A percentile compares a stretch with the other conserved stretches of the same genome.
Conservation (phyloP, 2,797 vertebrate species). For the Squalus acanthias region DNA sequence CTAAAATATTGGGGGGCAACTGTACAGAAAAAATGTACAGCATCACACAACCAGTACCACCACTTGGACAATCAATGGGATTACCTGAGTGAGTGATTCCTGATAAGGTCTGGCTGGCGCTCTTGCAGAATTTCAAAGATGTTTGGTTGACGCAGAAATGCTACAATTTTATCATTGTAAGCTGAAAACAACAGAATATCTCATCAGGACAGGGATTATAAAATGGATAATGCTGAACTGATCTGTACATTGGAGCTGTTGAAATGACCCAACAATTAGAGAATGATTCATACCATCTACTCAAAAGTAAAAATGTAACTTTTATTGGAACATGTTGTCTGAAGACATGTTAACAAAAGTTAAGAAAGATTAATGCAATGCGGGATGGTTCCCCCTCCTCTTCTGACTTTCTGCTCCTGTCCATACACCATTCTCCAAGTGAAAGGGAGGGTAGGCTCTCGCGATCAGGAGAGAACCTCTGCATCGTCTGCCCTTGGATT, state of each 20-base stretch:
- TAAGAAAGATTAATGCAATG: neutral
- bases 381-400: neutral
- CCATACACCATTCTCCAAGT: neutral
- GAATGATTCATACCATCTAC: slow-evolving; percentile 45
- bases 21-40: slow-evolving; percentile 16
- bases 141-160: slow-evolving; percentile 92
- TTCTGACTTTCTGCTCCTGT: neutral
- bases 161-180: slow-evolving; percentile 98
- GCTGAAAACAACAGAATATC: slow-evolving; percentile 60
- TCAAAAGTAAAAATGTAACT: slow-evolving; percentile 44
- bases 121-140: slow-evolving; percentile 95
- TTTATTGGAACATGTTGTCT: slow-evolving; percentile 44
- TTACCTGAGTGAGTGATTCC: slow-evolving; percentile 94
- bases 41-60: slow-evolving; percentile 27
- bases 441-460: neutral
- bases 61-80: slow-evolving; percentile 35
- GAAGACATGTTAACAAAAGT: slow-evolving; percentile 43
- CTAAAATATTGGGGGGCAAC: neutral
- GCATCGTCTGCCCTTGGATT: slow-evolving; percentile 47
- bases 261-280: slow-evolving; percentile 42
- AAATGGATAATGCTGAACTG: neutral
- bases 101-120: slow-evolving; percentile 86
- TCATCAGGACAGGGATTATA: slow-evolving; percentile 28
- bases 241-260: slow-evolving; percentile 26
- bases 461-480: slow-evolving; percentile 43